Conservation (phyloP, 2,113 vertebrate genomes). For the Gila orcuttii region DNA sequence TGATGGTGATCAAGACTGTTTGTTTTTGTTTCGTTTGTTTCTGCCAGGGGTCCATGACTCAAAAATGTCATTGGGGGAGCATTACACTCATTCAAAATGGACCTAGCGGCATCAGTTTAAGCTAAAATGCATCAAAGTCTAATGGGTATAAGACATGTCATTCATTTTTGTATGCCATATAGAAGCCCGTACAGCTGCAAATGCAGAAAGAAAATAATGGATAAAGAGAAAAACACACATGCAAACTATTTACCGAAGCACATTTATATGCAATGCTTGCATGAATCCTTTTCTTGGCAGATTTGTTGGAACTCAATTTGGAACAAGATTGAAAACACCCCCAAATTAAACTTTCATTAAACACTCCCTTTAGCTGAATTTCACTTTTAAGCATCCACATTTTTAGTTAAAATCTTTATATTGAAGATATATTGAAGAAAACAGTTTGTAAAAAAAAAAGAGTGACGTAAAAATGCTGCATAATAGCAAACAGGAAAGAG, state of each 20-base stretch:
- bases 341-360: constrained; percentile 30
- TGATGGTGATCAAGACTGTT: constrained; percentile 68
- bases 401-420: constrained; percentile 1
- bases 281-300: constrained; percentile 44
- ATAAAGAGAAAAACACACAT: constrained; percentile 6
- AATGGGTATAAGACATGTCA: constrained; percentile 23
- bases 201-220: constrained; percentile 13
- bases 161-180: background rate
- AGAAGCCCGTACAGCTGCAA: background rate
- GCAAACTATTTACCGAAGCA: constrained; percentile 13
- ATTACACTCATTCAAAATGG: constrained; percentile 48
- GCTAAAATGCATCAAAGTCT: constrained; percentile 8
- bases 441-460: background rate
- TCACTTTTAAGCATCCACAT: constrained; percentile 22
- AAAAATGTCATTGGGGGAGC: constrained; percentile 67
- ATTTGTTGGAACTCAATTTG: constrained; percentile 24
- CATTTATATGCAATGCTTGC: constrained; percentile 17
- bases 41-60: constrained; percentile 61
- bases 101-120: constrained; percentile 34
- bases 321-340: constrained; percentile 7
- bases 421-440: background rate
- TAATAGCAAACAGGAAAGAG: background rate
- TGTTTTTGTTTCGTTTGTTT: constrained; percentile 59
- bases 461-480: background rate
- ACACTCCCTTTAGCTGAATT: constrained; percentile 24